Base-by-base conservation (phyloP, 2,888 invertebrate genomes). In the Hipparchia sbordonii region DNA sequence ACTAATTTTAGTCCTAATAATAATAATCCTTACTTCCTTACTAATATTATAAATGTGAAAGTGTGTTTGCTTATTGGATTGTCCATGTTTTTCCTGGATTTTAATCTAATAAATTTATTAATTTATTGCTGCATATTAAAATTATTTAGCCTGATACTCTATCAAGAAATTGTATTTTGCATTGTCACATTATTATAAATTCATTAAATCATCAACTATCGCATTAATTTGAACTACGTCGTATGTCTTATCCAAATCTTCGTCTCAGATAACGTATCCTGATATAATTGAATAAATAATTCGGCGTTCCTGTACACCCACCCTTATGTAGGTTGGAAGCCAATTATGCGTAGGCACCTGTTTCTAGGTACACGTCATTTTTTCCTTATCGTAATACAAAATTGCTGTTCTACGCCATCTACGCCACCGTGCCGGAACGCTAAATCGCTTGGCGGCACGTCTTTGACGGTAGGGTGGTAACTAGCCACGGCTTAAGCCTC, bases 321-420 rank as follows among this genome's bases (percentile, higher is more conserved):
- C 68, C 63, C 57, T 57, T 51, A 68, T 12, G 45, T 56, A 61
- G 48, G 52, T 63, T 56, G 66, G n/a, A 66, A 73, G 66, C 48
- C 70, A 70, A 73, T 73, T 73, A 73, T 67, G 70, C 73, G 69
- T 66, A 70, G 66, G 70, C 73, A 73, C 70, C 73, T 73, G 73
- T 70, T 67, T 60, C 70, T 70, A 67, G 59, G 5, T n/a, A 70
- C 52, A 23, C 48, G 48, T 67, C 59, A n/a, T 61, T 61, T 46
- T 62, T 57, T 63, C 59, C 68, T 68, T 6, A 63, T 45, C 57
- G 52, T 51, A 63, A 67, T 46, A 67, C 59, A 72, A 69, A 72
- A 65, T 72, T 59, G 13, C 46, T 72, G 0, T 23, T 23, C 23
- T 23, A 23, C 23, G 23, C 23, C 23, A 23, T 23, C 23, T 23